A percentile compares a stretch with the other conserved stretches of the same genome.
Evolutionary conservation across 53 echinoderm and acorn worm genomes (phyloP).

Genomic region (Holothuria scabra): DNA sequence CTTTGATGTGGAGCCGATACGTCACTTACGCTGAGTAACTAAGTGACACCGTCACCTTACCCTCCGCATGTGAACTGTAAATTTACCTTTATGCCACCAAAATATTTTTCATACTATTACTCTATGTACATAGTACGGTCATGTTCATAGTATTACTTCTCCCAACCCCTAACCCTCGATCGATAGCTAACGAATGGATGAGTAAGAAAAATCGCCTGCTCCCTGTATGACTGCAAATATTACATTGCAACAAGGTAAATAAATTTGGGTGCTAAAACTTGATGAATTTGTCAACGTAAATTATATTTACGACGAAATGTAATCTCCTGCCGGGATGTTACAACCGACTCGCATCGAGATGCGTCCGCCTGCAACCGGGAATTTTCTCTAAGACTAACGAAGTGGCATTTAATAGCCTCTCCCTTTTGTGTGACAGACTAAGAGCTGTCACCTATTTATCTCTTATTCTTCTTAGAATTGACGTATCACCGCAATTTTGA

Average conservation of each 20-base stretch:
- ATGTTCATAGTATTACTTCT: too few relatives aligned
- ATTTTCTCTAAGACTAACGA: conserved; percentile 23
- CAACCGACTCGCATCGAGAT: conserved; percentile 4
- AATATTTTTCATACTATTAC: too few relatives aligned
- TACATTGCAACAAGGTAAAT: conserved; percentile 32
- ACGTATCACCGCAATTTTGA: conserved; percentile 37
- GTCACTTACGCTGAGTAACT: too few relatives aligned
- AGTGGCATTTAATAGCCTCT: conserved; percentile 41
- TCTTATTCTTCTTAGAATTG: conserved; percentile 10
- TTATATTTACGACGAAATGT: conserved; percentile 36
- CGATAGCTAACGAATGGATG: not conserved
- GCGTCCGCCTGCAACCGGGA: not conserved
- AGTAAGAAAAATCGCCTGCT: conserved; percentile 2
- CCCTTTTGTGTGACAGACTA: conserved; percentile 8
- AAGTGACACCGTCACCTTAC: too few relatives aligned
- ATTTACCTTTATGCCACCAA: too few relatives aligned
- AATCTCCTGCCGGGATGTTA: conserved; percentile 27
- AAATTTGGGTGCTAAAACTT: conserved; percentile 40
- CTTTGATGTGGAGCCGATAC: too few relatives aligned
- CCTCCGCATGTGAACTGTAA: too few relatives aligned
- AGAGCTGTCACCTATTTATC: not conserved
- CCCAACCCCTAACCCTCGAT: too few relatives aligned
- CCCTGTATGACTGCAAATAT: conserved; percentile 32
- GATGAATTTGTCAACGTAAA: conserved; percentile 43
- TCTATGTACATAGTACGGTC: too few relatives aligned